A percentile compares a stretch with the other conserved stretches of the same genome.
Evolutionary conservation across 2,113 vertebrate genomes (phyloP).

Genomic region (Mionectes macconnelli): DNA sequence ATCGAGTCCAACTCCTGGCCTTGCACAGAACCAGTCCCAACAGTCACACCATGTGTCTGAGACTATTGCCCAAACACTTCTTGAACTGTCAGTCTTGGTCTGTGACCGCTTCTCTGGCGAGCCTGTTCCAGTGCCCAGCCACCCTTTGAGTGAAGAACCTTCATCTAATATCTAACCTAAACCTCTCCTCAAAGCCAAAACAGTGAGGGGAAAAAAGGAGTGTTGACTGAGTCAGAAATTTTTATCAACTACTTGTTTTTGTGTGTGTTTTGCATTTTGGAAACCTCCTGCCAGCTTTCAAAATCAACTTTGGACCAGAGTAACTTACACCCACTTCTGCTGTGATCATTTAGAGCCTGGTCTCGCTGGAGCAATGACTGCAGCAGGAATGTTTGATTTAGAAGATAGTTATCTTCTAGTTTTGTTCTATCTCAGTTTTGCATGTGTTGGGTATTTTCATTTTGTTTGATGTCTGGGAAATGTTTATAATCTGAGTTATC

Average conservation of each 20-base stretch:
- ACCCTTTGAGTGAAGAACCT: not conserved
- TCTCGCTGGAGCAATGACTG: not conserved
- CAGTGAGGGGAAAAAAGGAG: not conserved
- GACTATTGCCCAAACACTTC: not conserved
- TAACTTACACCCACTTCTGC: not conserved
- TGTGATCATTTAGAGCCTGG: not conserved
- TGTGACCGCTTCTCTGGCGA: not conserved
- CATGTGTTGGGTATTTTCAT: not conserved
- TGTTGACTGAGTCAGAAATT: not conserved
- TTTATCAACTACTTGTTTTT: not conserved
- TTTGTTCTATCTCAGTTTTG: not conserved
- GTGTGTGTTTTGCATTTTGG: not conserved
- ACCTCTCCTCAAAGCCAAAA: not conserved
- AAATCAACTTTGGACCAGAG: not conserved
- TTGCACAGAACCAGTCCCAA: not conserved
- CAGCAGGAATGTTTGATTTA: not conserved
- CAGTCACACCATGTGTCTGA: not conserved
- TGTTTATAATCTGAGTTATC: slow-evolving; percentile 1
- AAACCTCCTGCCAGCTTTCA: not conserved
- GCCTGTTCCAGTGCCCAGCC: not conserved
- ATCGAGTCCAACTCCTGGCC: not conserved
- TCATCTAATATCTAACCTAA: not conserved
- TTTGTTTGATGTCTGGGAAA: slow-evolving; percentile 24
- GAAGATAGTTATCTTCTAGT: not conserved
- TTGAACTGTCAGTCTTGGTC: not conserved